Evolutionary conservation across 2,888 invertebrate species (phyloP), one percentile per base, ranked within the genome.

Genomic region (Terebella lapidaria): DNA sequence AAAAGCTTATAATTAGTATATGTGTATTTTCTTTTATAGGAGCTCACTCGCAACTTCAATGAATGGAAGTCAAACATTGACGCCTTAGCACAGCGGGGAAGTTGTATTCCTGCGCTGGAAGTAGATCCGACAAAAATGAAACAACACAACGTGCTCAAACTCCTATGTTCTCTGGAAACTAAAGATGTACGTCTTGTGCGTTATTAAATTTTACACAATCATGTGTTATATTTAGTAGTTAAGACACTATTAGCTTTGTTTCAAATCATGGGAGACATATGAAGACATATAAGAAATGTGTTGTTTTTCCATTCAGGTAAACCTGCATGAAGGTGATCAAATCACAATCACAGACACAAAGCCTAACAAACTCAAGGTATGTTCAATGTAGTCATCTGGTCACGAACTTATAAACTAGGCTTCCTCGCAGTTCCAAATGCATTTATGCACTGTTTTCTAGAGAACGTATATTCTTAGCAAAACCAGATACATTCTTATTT

Each of bases 171-270:
- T 15, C 49, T 49, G 5, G 49, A 49, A 10, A 49, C 49, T 5
- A 49, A 49, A 22, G 49, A 49, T 49, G 49, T 49, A 49, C 10
- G 49, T 49, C n/a, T n/a, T n/a, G n/a, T n/a, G n/a, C n/a, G n/a
- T n/a, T n/a, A n/a, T n/a, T n/a, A n/a, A n/a, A n/a, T n/a, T n/a
- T n/a, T n/a, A n/a, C n/a, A n/a, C n/a, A n/a, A n/a, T n/a, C n/a
- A n/a, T n/a, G n/a, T n/a, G n/a, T n/a, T n/a, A n/a, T n/a, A n/a
- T n/a, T n/a, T n/a, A n/a, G n/a, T n/a, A n/a, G n/a, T n/a, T n/a
- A n/a, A n/a, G n/a, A n/a, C n/a, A n/a, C n/a, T n/a, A n/a, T n/a
- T n/a, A n/a, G n/a, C n/a, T n/a, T n/a, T n/a, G n/a, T n/a, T n/a
- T n/a, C n/a, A n/a, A n/a, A n/a, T n/a, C n/a, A n/a, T n/a, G n/a